Conservation (phyloP, 2,888 invertebrate species). For the Charanyca ferruginea region DNA sequence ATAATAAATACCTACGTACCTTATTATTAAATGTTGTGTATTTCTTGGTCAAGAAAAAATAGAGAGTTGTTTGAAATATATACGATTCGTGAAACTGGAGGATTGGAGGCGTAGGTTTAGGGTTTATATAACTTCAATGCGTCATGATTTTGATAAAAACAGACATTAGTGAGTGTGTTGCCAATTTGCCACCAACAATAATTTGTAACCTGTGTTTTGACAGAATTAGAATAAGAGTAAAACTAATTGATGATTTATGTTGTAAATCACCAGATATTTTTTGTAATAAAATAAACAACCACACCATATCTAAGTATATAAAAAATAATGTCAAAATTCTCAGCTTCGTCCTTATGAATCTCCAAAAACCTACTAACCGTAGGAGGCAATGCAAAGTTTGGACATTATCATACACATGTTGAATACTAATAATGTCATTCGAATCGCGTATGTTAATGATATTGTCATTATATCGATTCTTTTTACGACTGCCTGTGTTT, state of each 20-base stretch:
- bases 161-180: background rate
- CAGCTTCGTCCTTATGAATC: slow-evolving; percentile 15
- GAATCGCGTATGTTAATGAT: slow-evolving; percentile 48
- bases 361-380: slow-evolving; percentile 36
- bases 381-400: slow-evolving; percentile 53
- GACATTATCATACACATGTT: slow-evolving; percentile 53
- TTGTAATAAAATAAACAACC: background rate
- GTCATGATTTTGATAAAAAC: too few relatives aligned
- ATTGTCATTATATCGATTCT: slow-evolving; percentile 50
- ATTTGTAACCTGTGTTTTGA: too few relatives aligned
- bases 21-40: too few relatives aligned
- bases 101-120: too few relatives aligned
- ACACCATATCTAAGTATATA: background rate
- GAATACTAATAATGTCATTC: slow-evolving; percentile 61
- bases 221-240: too few relatives aligned
- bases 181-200: too few relatives aligned
- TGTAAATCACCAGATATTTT: background rate
- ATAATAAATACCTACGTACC: background rate
- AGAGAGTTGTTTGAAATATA: too few relatives aligned
- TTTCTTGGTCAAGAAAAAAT: too few relatives aligned
- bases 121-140: too few relatives aligned
- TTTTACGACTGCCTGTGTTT: slow-evolving; percentile 60
- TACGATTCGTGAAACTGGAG: background rate
- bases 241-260: too few relatives aligned
- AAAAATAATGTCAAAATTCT: background rate